Percentiles rank a stretch among this genome's conserved stretches.
Evolutionary conservation across 2,113 vertebrate species (phyloP).

Genomic region (Myotis lucifugus): DNA sequence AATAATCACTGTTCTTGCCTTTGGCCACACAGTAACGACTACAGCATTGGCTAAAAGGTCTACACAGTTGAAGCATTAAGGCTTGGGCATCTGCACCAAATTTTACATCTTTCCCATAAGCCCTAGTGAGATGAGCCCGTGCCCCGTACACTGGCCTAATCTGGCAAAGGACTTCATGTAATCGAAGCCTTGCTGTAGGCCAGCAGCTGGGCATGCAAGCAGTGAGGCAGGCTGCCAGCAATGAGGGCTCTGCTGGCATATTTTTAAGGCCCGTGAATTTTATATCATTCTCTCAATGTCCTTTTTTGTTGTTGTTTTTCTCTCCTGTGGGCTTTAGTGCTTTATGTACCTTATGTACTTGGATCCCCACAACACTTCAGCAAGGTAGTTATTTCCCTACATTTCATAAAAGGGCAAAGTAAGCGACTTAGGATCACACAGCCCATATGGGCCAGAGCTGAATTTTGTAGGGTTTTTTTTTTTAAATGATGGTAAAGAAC

Average conservation of each 20-base stretch:
- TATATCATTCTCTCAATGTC: not conserved
- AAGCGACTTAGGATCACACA: not conserved
- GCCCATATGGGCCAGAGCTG: not conserved
- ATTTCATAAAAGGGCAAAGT: not conserved
- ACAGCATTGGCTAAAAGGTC: conserved; percentile 93
- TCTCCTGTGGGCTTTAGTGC: not conserved
- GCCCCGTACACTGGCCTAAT: conserved; percentile 87
- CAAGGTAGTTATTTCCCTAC: not conserved
- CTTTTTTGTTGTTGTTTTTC: not conserved
- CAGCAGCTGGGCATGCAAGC: not conserved
- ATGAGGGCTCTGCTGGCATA: not conserved
- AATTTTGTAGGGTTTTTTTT: not conserved
- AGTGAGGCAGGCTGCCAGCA: not conserved
- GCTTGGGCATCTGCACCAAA: conserved; percentile 92
- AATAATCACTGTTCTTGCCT: conserved; percentile 93
- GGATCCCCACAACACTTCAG: not conserved
- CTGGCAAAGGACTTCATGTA: conserved; percentile 83
- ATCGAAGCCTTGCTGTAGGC: not conserved
- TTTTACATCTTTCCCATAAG: conserved; percentile 93
- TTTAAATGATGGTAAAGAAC: not conserved
- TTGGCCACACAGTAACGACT: conserved; percentile 94
- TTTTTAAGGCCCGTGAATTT: not conserved
- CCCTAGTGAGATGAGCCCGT: conserved; percentile 87
- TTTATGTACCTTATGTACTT: not conserved
- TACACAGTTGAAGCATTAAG: conserved; percentile 91